Conservation (phyloP, 1,140 invertebrate species). For the Rhynchophorus ferrugineus region DNA sequence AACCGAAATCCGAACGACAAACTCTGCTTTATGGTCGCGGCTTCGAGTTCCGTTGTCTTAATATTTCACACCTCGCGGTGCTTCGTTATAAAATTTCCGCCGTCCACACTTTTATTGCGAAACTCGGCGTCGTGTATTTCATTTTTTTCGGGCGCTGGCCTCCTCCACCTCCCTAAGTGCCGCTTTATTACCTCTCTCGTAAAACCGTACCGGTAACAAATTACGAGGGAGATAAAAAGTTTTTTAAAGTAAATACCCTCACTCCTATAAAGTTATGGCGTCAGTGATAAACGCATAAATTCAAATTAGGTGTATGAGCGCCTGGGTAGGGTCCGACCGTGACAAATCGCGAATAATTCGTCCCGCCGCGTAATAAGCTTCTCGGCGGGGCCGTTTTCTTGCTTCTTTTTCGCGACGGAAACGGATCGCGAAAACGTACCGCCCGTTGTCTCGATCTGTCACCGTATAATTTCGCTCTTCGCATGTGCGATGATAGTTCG, state of each 20-base stretch:
- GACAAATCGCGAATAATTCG: background rate
- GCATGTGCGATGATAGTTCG: too few species aligned
- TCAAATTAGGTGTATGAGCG: background rate
- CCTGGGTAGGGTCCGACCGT: background rate
- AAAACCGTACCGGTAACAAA: background rate
- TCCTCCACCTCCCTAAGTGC: background rate
- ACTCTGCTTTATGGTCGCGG: too few species aligned
- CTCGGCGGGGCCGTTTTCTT: background rate
- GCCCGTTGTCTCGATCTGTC: too few species aligned
- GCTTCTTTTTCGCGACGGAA: too few species aligned
- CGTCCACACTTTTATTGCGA: too few species aligned
- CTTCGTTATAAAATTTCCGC: too few species aligned
- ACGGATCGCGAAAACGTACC: too few species aligned
- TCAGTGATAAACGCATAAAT: background rate
- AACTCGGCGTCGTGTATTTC: too few species aligned
- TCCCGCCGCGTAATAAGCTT: background rate
- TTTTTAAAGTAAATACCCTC: background rate
- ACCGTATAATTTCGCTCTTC: too few species aligned
- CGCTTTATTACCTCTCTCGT: background rate
- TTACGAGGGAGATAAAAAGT: background rate
- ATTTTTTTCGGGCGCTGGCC: background rate
- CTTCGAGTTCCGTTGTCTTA: too few species aligned
- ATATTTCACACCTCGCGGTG: too few species aligned
- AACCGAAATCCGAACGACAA: too few species aligned
- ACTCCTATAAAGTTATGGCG: background rate